These are phyloP conservation scores for Noctua fimbriata DNA, from an alignment of 2,888 invertebrate species.

Conservation along the genomic window DNA sequence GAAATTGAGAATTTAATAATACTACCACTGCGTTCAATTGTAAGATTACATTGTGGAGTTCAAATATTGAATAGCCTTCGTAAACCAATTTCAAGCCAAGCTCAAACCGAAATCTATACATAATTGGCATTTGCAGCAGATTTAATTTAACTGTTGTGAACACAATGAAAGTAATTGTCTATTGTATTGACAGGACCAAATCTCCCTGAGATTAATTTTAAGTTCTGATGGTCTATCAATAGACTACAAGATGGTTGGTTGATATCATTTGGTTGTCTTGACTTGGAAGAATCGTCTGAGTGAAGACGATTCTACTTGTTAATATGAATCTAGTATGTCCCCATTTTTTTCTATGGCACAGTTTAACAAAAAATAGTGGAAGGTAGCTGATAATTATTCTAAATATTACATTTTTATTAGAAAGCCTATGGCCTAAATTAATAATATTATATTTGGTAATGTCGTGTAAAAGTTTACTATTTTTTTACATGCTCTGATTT, in stretches of 20 bases:
- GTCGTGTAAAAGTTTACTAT: not conserved
- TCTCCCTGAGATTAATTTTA: not conserved
- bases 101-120: slow-evolving; percentile 20
- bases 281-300: not conserved
- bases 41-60: slow-evolving; percentile 14
- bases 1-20: slow-evolving; percentile 9
- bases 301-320: not conserved
- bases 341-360: not conserved
- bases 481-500: not conserved
- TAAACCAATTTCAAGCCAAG: slow-evolving; percentile 31
- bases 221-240: not conserved
- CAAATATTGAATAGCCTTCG: slow-evolving; percentile 40
- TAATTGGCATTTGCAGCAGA: slow-evolving; percentile 21
- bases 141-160: slow-evolving; percentile 31
- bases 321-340: not conserved
- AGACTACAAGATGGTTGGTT: not conserved
- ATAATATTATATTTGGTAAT: not conserved
- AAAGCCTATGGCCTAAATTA: too few species aligned
- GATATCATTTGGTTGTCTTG: not conserved
- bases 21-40: slow-evolving; percentile 7
- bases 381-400: too few species aligned
- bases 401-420: too few species aligned
- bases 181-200: slow-evolving; percentile 9
- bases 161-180: slow-evolving; percentile 21
- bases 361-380: not conserved